A percentile compares a stretch with the other conserved stretches of the same genome.
phyloP scores from a whole-genome alignment of 1,140 invertebrate genomes.

The Aphelenchoides besseyi region DNA sequence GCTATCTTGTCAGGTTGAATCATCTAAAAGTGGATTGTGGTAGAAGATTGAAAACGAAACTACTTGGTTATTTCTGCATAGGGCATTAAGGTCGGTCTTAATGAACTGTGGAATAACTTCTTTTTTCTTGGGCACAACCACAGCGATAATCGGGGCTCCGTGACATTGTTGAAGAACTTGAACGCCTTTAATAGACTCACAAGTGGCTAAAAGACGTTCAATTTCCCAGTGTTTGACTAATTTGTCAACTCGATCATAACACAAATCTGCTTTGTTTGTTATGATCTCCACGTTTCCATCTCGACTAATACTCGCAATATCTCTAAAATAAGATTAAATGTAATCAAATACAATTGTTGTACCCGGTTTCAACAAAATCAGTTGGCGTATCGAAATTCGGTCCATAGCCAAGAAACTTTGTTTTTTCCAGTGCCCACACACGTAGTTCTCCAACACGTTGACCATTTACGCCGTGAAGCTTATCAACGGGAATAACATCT shows the following conservation, averaged over 20 bases:
- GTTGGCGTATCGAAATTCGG: conserved; percentile 42
- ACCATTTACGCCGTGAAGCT: conserved; percentile 35
- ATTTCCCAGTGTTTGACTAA: conserved; percentile 60
- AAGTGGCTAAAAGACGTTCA: conserved; percentile 46
- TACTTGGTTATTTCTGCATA: conserved; percentile 50
- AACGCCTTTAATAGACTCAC: conserved; percentile 51
- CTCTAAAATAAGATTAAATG: conserved; percentile 44
- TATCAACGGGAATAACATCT: conserved; percentile 41
- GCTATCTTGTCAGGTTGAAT: conserved; percentile 53
- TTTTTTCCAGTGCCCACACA: conserved; percentile 39
- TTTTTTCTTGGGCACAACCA: conserved; percentile 47
- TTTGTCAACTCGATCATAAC: conserved; percentile 51
- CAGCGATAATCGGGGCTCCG: conserved; percentile 54
- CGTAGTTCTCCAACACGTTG: conserved; percentile 49
- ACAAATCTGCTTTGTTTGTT: conserved; percentile 51
- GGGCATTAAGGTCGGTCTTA: conserved; percentile 45
- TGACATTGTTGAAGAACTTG: conserved; percentile 52
- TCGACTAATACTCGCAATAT: conserved; percentile 41
- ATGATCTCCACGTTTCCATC: conserved; percentile 61
- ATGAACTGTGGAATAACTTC: conserved; percentile 29
- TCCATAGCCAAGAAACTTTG: conserved; percentile 56
- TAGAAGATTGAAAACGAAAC: background rate
- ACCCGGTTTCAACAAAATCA: conserved; percentile 56
- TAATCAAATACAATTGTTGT: conserved; percentile 11
- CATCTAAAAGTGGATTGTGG: conserved; percentile 42